These are phyloP conservation scores for Schizopygopsis malacanthus DNA, from an alignment of 2,797 vertebrate genomes.

Conservation along the genomic window DNA sequence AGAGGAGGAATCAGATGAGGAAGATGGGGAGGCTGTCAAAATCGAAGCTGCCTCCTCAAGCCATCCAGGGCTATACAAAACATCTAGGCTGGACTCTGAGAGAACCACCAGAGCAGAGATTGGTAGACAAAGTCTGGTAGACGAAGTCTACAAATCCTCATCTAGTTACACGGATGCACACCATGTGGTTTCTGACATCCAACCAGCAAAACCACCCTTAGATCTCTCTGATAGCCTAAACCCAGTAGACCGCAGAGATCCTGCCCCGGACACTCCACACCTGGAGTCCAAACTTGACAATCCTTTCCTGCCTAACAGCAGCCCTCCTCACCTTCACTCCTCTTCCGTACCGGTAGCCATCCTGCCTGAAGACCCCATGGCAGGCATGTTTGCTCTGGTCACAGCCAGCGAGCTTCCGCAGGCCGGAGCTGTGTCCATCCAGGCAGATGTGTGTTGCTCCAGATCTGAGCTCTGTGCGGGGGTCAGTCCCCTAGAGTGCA, in stretches of 20 bases:
- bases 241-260: constrained; percentile 65
- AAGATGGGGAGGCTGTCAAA: constrained; percentile 72
- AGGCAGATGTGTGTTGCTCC: constrained; percentile 58
- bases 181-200: constrained; percentile 43
- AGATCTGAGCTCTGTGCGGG: constrained; percentile 64
- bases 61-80: constrained; percentile 73
- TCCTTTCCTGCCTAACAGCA: constrained; percentile 64
- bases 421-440: constrained; percentile 72
- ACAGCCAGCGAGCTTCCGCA: constrained; percentile 90
- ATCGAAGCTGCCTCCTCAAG: constrained; percentile 66
- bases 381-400: constrained; percentile 90
- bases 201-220: not conserved
- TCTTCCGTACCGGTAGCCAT: constrained; percentile 58
- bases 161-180: constrained; percentile 41
- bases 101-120: constrained; percentile 69
- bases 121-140: constrained; percentile 48
- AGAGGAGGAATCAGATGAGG: constrained; percentile 64
- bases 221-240: constrained; percentile 19
- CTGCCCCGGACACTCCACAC: constrained; percentile 43
- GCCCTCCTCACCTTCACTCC: constrained; percentile 61
- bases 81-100: constrained; percentile 68
- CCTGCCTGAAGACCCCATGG: constrained; percentile 87
- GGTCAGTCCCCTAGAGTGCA: constrained; percentile 81
- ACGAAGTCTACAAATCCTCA: constrained; percentile 57
- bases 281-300: constrained; percentile 39